Percentiles rank a stretch among this genome's conserved stretches.
phyloP scores from a whole-genome alignment of 2,113 vertebrate genomes.

The Galeopterus variegatus region DNA sequence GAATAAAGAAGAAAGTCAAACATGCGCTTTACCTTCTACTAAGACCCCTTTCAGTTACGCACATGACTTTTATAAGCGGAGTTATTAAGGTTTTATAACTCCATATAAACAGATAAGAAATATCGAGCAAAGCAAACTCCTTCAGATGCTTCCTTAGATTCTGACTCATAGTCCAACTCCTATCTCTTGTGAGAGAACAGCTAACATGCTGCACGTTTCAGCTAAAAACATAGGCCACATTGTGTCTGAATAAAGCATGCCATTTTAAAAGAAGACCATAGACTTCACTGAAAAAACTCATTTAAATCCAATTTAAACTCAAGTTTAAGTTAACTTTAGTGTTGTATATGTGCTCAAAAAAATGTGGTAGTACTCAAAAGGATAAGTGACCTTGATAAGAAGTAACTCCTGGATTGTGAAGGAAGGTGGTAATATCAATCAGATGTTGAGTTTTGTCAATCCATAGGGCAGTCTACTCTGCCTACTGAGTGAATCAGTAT shows the following conservation, averaged over 20 bases:
- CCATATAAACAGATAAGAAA: neutral
- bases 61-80: neutral
- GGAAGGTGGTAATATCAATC: neutral
- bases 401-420: neutral
- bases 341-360: neutral
- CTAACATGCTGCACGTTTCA: neutral
- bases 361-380: constrained; percentile 7
- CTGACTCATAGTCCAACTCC: neutral
- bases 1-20: constrained; percentile 34
- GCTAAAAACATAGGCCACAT: neutral
- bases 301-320: neutral
- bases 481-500: neutral
- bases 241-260: neutral
- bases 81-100: neutral
- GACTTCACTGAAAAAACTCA: neutral
- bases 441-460: neutral
- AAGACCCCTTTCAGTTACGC: neutral
- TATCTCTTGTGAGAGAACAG: neutral
- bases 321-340: neutral
- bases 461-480: neutral
- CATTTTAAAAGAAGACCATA: constrained; percentile 18
- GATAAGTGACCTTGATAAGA: neutral
- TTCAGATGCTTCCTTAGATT: neutral
- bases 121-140: neutral
- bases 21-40: neutral